A percentile compares a stretch with the other conserved stretches of the same genome.
Conservation (phyloP, 2,888 invertebrate genomes). For the Lottia gigantea region DNA sequence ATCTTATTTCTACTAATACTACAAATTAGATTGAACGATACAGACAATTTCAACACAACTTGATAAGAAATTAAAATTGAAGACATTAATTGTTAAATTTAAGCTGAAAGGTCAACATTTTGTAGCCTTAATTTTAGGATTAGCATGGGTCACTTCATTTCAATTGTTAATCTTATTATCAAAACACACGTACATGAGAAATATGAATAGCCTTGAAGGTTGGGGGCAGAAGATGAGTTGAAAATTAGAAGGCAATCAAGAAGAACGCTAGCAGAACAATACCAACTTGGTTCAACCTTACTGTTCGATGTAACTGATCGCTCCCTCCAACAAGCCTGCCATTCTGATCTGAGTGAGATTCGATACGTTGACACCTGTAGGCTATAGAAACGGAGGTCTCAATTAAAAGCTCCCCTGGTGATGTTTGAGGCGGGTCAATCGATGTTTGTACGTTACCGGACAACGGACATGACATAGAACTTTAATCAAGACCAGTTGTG, state of each 20-base stretch:
- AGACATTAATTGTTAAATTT: background rate
- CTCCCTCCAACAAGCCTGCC: background rate
- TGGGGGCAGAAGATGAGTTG: background rate
- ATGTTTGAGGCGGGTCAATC: slow-evolving; percentile 9
- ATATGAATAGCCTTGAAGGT: background rate
- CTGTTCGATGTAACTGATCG: background rate
- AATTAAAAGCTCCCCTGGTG: slow-evolving; percentile 8
- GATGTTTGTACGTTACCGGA: slow-evolving; percentile 5
- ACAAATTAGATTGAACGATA: too few species aligned
- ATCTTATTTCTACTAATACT: too few species aligned
- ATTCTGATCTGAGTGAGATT: background rate
- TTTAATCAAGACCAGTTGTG: slow-evolving; percentile 9
- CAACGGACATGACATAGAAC: slow-evolving; percentile 6
- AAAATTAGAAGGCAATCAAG: slow-evolving; percentile 1
- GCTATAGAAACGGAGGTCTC: slow-evolving; percentile 8
- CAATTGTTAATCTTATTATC: slow-evolving; percentile 6
- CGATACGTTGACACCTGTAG: slow-evolving; percentile 8
- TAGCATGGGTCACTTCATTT: background rate
- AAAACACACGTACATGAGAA: slow-evolving; percentile 4
- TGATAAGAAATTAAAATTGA: too few species aligned
- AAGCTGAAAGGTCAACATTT: slow-evolving; percentile 1
- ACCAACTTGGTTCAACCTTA: background rate
- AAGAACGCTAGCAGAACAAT: slow-evolving; percentile 7
- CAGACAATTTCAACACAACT: too few species aligned
- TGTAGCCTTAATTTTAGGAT: slow-evolving; percentile 9